Conservation (phyloP, 2,888 invertebrate genomes). For the Alviniconcha strummeri region DNA sequence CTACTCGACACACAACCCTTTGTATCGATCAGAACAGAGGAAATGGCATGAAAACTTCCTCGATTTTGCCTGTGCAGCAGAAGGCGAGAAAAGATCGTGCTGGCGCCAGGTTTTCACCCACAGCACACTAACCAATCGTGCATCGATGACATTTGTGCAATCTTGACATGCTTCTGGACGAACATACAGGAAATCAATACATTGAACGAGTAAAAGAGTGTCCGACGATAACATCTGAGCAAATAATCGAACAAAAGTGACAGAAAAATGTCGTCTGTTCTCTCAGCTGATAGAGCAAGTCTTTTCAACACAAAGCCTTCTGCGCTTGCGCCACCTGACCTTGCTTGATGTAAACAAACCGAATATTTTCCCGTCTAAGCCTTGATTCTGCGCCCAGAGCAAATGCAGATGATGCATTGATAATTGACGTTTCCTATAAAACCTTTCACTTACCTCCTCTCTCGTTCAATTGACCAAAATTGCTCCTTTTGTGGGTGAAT, state of each 20-base stretch:
- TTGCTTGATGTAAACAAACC: slow-evolving; percentile 48
- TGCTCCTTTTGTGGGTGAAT: slow-evolving; percentile 28
- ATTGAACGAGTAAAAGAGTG: no score
- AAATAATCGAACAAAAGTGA: slow-evolving; percentile 1
- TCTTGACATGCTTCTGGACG: no score
- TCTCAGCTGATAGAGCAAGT: slow-evolving; percentile 28
- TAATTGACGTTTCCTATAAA: not conserved
- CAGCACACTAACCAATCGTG: no score
- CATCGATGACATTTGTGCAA: no score
- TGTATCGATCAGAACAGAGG: no score
- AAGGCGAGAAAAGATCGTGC: no score
- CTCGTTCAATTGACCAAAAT: slow-evolving; percentile 11
- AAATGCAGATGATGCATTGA: slow-evolving; percentile 17
- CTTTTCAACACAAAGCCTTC: slow-evolving; percentile 29
- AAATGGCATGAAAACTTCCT: no score
- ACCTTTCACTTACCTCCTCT: slow-evolving; percentile 24
- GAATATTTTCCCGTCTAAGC: slow-evolving; percentile 28
- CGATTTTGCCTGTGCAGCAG: no score
- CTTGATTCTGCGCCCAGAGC: not conserved
- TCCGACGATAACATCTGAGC: no score
- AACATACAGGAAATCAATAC: no score
- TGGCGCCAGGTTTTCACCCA: no score
- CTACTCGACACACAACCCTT: no score
- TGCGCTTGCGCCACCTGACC: slow-evolving; percentile 44
- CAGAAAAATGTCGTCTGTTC: slow-evolving; percentile 35